Conservation (phyloP, 2,797 vertebrate genomes). For the Chiroxiphia lanceolata region DNA sequence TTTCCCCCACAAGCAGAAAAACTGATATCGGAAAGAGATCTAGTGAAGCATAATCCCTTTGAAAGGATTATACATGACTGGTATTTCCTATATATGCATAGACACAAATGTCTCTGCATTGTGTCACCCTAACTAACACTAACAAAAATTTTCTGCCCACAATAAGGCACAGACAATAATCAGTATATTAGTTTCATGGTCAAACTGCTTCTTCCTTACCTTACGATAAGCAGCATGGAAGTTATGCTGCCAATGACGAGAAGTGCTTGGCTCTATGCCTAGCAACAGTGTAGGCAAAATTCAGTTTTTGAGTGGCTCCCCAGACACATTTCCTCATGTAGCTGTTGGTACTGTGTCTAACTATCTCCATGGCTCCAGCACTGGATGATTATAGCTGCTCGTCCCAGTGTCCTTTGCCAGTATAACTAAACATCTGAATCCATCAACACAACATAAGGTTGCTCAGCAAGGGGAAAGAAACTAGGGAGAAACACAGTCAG, state of each 20-base stretch:
- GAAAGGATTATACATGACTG: neutral
- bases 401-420: neutral
- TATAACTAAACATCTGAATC: neutral
- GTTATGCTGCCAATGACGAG: neutral
- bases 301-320: constrained; percentile 13
- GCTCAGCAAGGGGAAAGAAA: neutral
- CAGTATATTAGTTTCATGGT: neutral
- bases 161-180: neutral
- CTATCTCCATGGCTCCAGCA: neutral
- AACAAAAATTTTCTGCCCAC: neutral
- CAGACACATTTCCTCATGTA: constrained; percentile 17
- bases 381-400: neutral
- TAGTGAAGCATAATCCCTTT: neutral
- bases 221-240: constrained; percentile 31
- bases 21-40: neutral
- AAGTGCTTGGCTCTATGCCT: constrained; percentile 48
- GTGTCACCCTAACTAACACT: neutral
- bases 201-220: neutral
- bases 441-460: neutral
- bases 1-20: neutral
- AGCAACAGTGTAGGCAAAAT: constrained; percentile 48
- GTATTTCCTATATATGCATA: neutral
- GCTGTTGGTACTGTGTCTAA: constrained; percentile 2
- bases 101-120: neutral
- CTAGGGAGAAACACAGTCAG: neutral